These are phyloP conservation scores for Brachyrhaphis roseni DNA, from an alignment of 2,797 vertebrate genomes.

Conservation along the genomic window DNA sequence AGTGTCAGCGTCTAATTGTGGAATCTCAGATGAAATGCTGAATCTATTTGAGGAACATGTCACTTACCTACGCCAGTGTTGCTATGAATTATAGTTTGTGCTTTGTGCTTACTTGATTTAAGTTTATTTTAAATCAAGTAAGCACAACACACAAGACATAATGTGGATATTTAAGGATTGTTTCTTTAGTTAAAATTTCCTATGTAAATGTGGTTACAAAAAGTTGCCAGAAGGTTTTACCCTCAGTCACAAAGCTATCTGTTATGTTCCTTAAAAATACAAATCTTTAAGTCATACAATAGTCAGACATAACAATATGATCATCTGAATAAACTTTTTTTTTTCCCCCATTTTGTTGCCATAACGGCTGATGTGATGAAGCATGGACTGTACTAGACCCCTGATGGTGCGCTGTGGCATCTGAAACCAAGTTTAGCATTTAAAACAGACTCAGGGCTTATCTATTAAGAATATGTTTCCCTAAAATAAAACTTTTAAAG, in stretches of 20 bases:
- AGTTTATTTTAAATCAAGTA: not conserved
- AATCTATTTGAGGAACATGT: slow-evolving; percentile 32
- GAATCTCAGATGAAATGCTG: slow-evolving; percentile 7
- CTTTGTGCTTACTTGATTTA: not conserved
- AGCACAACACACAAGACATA: not conserved
- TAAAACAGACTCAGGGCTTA: no score
- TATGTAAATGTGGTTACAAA: not conserved
- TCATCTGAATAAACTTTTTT: no score
- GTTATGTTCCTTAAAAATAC: no score
- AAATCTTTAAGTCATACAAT: no score
- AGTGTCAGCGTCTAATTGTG: slow-evolving; percentile 32
- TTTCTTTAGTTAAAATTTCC: not conserved
- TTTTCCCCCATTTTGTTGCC: no score
- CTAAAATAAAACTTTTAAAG: no score
- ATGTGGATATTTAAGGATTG: not conserved
- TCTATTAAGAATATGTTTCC: no score
- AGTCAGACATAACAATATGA: no score
- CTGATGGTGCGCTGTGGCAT: no score
- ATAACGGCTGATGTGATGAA: no score
- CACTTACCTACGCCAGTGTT: slow-evolving; percentile 9
- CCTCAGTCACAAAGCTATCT: not conserved
- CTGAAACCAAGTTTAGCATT: no score
- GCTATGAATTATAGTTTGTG: slow-evolving; percentile 7
- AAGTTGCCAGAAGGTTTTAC: not conserved
- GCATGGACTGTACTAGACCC: no score